A percentile compares a stretch with the other conserved stretches of the same genome.
Evolutionary conservation across 2,888 invertebrate genomes (phyloP).

Genomic region (Urechis unicinctus): DNA sequence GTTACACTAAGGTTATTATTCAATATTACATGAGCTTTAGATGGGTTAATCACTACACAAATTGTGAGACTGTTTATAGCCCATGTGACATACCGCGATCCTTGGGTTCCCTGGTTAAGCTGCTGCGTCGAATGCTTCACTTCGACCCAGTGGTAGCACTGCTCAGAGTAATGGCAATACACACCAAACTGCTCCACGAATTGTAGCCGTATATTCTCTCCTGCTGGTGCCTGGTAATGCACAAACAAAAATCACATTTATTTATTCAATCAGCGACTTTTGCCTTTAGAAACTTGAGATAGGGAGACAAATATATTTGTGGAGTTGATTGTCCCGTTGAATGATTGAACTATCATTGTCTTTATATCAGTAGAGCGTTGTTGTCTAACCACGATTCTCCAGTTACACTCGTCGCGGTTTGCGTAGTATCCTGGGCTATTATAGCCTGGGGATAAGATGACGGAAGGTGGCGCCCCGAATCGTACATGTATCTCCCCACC

Average conservation of each 20-base stretch:
- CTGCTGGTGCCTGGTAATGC: slow-evolving; percentile 3
- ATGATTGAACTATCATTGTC: too few relatives aligned
- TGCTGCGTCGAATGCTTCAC: slow-evolving; percentile 1
- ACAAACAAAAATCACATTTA: too few relatives aligned
- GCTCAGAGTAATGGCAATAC: slow-evolving; percentile 3
- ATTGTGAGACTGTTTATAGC: too few relatives aligned
- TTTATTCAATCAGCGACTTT: too few relatives aligned
- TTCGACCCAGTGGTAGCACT: slow-evolving; percentile 11
- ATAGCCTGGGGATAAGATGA: slow-evolving; percentile 10
- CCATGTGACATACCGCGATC: too few relatives aligned
- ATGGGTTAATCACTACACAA: too few relatives aligned
- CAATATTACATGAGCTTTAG: too few relatives aligned
- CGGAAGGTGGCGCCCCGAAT: not conserved
- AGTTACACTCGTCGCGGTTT: slow-evolving; percentile 10
- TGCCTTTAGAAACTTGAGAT: too few relatives aligned
- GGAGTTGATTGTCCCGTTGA: too few relatives aligned
- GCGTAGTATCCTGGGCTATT: not conserved
- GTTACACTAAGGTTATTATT: too few relatives aligned
- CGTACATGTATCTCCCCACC: not conserved
- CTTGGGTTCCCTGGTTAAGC: not conserved
- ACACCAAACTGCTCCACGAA: slow-evolving; percentile 5
- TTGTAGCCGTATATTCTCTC: not conserved
- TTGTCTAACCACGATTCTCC: slow-evolving; percentile 9
- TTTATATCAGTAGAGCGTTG: too few relatives aligned
- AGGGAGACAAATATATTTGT: too few relatives aligned